These are phyloP conservation scores for Gavia stellata DNA, from an alignment of 2,113 vertebrate species.

Conservation along the genomic window DNA sequence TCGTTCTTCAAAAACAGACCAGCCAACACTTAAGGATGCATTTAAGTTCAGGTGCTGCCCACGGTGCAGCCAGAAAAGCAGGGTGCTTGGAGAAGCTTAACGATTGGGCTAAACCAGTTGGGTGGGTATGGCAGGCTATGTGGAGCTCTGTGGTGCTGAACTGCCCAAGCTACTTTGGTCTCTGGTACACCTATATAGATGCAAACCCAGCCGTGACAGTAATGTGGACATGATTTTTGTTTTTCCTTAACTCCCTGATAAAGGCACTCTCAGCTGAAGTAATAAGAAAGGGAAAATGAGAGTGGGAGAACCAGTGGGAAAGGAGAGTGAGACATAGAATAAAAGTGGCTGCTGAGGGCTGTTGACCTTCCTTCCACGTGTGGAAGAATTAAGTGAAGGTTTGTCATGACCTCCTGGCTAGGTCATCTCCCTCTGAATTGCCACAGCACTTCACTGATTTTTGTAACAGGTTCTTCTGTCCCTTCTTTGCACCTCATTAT, in stretches of 20 bases:
- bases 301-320: not conserved
- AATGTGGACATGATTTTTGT: not conserved
- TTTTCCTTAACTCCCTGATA: not conserved
- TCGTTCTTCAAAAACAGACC: not conserved
- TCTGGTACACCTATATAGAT: not conserved
- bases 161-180: not conserved
- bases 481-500: not conserved
- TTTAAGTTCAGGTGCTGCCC: not conserved
- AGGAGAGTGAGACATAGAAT: not conserved
- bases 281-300: not conserved
- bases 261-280: not conserved
- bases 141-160: not conserved
- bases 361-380: not conserved
- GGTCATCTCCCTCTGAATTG: not conserved
- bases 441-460: not conserved
- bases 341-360: not conserved
- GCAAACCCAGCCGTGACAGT: not conserved
- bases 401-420: not conserved
- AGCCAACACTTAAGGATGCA: no score
- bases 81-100: not conserved
- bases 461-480: not conserved
- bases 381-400: not conserved
- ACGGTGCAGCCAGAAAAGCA: not conserved
- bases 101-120: rapidly evolving
- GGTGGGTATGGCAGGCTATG: not conserved